phyloP scores from a whole-genome alignment of 2,113 vertebrate genomes.

The Gymnarchus niloticus region DNA sequence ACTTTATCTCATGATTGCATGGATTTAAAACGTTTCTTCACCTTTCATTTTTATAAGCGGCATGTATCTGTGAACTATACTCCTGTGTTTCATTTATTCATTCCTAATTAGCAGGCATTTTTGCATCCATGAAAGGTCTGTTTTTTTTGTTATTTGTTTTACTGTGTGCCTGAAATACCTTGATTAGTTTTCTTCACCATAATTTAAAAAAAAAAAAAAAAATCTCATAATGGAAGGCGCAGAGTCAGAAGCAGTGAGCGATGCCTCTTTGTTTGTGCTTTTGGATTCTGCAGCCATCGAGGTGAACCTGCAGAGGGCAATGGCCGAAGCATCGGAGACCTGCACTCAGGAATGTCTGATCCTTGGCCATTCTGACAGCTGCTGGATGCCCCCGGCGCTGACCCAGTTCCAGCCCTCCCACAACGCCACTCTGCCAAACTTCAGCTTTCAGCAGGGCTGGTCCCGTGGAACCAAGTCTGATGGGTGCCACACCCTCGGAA shows the following conservation, averaged over 20 bases:
- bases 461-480: conserved; percentile 65
- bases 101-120: conserved; percentile 41
- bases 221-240: not conserved
- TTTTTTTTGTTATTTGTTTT: conserved; percentile 31
- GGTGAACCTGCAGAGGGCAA: conserved; percentile 85
- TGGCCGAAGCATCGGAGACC: conserved; percentile 89
- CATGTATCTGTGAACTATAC: conserved; percentile 34
- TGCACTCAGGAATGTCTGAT: conserved; percentile 95
- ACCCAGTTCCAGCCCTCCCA: conserved; percentile 68
- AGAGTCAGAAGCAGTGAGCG: not conserved
- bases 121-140: conserved; percentile 12
- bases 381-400: conserved; percentile 92
- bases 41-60: conserved; percentile 58
- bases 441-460: conserved; percentile 78
- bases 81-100: conserved; percentile 38
- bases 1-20: conserved; percentile 63
- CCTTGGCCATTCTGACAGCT: conserved; percentile 94
- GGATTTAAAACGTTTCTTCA: conserved; percentile 63
- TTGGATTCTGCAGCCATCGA: conserved; percentile 72
- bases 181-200: not conserved
- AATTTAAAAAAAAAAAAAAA: not conserved
- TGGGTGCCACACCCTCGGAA: conserved; percentile 73
- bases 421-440: conserved; percentile 60
- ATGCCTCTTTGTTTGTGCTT: conserved; percentile 24
- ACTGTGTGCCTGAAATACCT: not conserved